Evolutionary conservation across 53 echinoderm and acorn worm species (phyloP).

Genomic region (Henricia sp.): DNA sequence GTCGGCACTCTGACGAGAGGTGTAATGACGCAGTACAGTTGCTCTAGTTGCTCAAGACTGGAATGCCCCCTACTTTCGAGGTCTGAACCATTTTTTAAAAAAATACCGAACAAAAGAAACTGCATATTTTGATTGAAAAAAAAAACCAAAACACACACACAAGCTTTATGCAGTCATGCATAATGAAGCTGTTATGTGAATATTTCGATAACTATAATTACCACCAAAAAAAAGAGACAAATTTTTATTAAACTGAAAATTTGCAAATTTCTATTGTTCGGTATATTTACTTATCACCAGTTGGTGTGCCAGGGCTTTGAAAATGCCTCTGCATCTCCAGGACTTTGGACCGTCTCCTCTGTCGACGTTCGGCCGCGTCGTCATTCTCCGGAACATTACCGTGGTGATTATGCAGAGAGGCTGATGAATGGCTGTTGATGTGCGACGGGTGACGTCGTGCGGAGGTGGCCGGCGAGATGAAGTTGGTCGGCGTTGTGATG

Average conservation of each 20-base stretch:
- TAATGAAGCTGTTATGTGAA: no score
- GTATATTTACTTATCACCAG: slow-evolving; percentile 63
- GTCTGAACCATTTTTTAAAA: no score
- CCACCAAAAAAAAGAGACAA: not conserved
- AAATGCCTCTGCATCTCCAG: slow-evolving; percentile 90
- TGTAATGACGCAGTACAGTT: no score
- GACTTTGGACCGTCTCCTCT: slow-evolving; percentile 89
- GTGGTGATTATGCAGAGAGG: slow-evolving; percentile 49
- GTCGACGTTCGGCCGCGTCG: slow-evolving; percentile 84
- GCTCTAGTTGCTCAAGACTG: no score
- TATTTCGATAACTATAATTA: not conserved
- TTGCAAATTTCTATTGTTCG: no score
- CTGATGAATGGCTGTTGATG: slow-evolving; percentile 73
- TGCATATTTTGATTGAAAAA: no score
- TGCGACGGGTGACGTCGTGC: slow-evolving; percentile 58
- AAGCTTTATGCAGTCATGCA: no score
- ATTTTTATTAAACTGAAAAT: no score
- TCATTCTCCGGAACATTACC: slow-evolving; percentile 85
- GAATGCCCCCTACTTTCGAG: no score
- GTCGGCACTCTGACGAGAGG: no score
- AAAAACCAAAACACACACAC: no score
- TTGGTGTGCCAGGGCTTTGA: slow-evolving; percentile 89
- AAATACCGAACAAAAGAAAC: no score
- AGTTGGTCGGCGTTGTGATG: slow-evolving; percentile 65
- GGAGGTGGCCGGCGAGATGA: slow-evolving; percentile 90